Percentiles rank a stretch among this genome's conserved stretches.
Conservation (phyloP, 2,888 invertebrate genomes). For the Stenodera caucasica region DNA sequence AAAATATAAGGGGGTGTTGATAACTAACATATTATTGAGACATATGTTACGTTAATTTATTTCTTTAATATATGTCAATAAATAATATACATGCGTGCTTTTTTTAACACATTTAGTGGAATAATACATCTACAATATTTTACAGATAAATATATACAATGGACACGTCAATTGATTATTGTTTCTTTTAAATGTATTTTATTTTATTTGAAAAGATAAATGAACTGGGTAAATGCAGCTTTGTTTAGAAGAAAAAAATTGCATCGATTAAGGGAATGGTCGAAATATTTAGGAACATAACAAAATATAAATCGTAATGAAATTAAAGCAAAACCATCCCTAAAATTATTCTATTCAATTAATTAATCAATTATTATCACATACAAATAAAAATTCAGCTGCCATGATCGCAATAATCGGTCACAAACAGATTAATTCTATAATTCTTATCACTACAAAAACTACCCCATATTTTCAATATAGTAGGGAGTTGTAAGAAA, state of each 20-base stretch:
- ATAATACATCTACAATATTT: conserved; percentile 47
- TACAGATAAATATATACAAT: conserved; percentile 49
- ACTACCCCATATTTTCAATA: conserved; percentile 1
- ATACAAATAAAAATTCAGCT: conserved; percentile 40
- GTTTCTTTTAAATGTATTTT: conserved; percentile 17
- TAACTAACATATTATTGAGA: conserved; percentile 17
- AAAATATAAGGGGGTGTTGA: conserved; percentile 7
- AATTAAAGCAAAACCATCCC: conserved; percentile 25
- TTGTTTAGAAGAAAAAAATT: conserved; percentile 12
- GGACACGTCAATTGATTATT: conserved; percentile 34
- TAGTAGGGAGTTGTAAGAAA: not conserved
- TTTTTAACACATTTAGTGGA: conserved; percentile 45
- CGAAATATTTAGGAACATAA: conserved; percentile 32
- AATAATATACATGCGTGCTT: conserved; percentile 51
- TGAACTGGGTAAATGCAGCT: conserved; percentile 41
- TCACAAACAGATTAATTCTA: conserved; percentile 19
- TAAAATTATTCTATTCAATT: conserved; percentile 12
- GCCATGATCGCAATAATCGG: conserved; percentile 32
- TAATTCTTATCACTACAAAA: conserved; percentile 3
- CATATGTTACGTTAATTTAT: conserved; percentile 34
- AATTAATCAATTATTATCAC: conserved; percentile 33
- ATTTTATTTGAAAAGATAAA: conserved; percentile 4
- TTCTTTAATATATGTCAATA: conserved; percentile 45
- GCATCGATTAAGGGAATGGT: conserved; percentile 30
- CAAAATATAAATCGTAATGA: not conserved